These are phyloP conservation scores for Urocolius indicus DNA, from an alignment of 2,113 vertebrate species.

Conservation along the genomic window DNA sequence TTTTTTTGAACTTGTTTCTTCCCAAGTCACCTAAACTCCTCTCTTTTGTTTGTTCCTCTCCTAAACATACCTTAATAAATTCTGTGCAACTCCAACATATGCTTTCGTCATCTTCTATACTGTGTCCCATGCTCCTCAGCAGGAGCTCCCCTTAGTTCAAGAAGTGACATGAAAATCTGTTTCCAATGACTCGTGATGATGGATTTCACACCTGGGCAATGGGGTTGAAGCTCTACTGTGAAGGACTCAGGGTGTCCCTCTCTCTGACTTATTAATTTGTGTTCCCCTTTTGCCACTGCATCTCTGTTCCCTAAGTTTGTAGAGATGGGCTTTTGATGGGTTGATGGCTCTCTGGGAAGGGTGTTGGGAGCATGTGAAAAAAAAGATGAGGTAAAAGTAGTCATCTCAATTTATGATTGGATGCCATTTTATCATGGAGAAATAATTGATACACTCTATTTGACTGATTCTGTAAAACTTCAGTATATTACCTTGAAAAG, in stretches of 20 bases:
- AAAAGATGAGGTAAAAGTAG: background rate
- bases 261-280: background rate
- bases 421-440: background rate
- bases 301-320: background rate
- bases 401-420: background rate
- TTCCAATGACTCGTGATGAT: background rate
- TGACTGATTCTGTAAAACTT: background rate
- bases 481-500: background rate
- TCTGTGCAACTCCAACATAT: background rate
- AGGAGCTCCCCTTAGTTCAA: background rate
- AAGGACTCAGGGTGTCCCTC: background rate
- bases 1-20: background rate
- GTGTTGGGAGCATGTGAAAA: background rate
- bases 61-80: background rate
- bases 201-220: background rate
- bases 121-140: background rate
- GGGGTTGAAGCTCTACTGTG: background rate
- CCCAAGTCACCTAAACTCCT: background rate
- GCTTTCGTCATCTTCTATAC: background rate
- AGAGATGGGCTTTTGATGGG: background rate
- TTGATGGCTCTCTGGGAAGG: rapidly evolving
- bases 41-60: background rate
- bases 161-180: background rate
- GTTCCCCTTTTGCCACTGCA: background rate
- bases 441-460: background rate